phyloP scores from a whole-genome alignment of 2,888 invertebrate species.

The Leptinotarsa rubiginosa region DNA sequence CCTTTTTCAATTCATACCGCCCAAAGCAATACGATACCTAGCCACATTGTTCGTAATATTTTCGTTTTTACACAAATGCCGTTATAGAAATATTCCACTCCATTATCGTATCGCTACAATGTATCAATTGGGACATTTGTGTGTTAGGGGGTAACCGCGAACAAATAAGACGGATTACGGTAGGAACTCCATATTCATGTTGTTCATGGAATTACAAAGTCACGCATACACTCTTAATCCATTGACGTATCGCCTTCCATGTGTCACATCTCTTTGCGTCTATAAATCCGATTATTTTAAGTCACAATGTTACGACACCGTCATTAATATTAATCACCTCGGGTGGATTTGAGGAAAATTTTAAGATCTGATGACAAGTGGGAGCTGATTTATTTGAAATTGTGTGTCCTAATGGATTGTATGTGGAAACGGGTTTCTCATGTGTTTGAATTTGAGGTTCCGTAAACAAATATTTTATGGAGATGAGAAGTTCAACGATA shows the following conservation, averaged over 20 bases:
- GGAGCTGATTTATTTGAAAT: neutral
- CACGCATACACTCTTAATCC: slow-evolving; percentile 49
- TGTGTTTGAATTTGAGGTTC: neutral
- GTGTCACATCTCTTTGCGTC: slow-evolving; percentile 43
- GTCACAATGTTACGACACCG: slow-evolving; percentile 47
- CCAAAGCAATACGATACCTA: too few relatives aligned
- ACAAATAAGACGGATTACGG: slow-evolving; percentile 39
- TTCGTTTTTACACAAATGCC: too few relatives aligned
- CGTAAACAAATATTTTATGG: too few relatives aligned
- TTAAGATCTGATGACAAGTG: slow-evolving; percentile 22
- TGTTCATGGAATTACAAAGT: slow-evolving; percentile 37
- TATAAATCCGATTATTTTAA: slow-evolving; percentile 53
- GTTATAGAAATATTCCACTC: neutral
- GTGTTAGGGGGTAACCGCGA: slow-evolving; percentile 31
- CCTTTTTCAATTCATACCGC: too few relatives aligned
- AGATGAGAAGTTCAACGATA: too few relatives aligned
- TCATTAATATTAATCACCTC: slow-evolving; percentile 36
- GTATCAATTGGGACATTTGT: slow-evolving; percentile 31
- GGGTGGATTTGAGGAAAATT: slow-evolving; percentile 19
- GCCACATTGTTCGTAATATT: too few relatives aligned
- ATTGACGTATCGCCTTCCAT: slow-evolving; percentile 54
- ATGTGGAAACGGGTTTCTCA: neutral
- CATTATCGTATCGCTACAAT: neutral
- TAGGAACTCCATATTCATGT: slow-evolving; percentile 52
- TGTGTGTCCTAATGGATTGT: neutral